phyloP scores from a whole-genome alignment of 2,888 invertebrate genomes.

The Cybosia mesomella region DNA sequence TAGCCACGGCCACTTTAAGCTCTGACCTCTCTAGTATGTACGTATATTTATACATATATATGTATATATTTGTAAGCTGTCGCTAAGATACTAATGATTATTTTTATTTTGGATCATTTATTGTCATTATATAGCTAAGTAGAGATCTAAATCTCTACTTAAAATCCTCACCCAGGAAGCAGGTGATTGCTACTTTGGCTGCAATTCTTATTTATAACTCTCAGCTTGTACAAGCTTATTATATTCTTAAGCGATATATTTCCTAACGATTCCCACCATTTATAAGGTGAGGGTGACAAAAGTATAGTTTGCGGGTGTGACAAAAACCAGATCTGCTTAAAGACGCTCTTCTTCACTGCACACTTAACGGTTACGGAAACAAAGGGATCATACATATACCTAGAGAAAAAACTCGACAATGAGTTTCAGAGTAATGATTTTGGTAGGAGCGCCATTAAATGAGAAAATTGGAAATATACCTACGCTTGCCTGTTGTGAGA shows the following conservation, averaged over 20 bases:
- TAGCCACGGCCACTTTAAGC: constrained; percentile 27
- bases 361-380: constrained; percentile 49
- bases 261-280: background rate
- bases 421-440: constrained; percentile 34
- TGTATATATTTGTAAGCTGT: constrained; percentile 27
- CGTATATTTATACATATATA: constrained; percentile 19
- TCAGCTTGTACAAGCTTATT: background rate
- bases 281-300: constrained; percentile 19
- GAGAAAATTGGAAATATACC: constrained; percentile 24
- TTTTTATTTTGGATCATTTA: background rate
- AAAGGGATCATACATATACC: constrained; percentile 31
- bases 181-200: constrained; percentile 38
- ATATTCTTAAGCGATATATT: background rate
- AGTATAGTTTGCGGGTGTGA: constrained; percentile 25
- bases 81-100: constrained; percentile 9
- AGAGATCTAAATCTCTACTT: constrained; percentile 44
- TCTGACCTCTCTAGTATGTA: constrained; percentile 17
- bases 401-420: constrained; percentile 39
- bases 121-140: too few species aligned
- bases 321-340: constrained; percentile 32
- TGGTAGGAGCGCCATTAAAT: constrained; percentile 26
- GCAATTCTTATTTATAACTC: background rate
- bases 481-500: constrained; percentile 10
- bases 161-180: constrained; percentile 35
- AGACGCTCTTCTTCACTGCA: constrained; percentile 22